Evolutionary conservation across 2,888 invertebrate genomes (phyloP).

Genomic region (Hyposoter dolosus): DNA sequence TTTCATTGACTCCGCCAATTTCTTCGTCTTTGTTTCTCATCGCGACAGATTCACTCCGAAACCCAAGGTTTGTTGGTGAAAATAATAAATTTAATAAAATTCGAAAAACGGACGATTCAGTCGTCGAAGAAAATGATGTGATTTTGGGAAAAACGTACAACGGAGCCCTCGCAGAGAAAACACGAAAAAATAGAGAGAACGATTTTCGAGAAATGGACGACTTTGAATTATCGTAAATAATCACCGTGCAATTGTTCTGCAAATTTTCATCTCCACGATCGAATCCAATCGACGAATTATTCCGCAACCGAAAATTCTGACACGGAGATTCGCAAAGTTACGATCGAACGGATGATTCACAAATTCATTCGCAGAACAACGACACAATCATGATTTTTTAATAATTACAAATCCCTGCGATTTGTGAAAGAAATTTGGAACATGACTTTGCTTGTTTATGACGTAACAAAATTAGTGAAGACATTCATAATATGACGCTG

Average conservation of each 20-base stretch:
- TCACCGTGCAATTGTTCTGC: background rate
- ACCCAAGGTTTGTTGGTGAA: constrained; percentile 47
- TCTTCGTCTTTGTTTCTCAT: constrained; percentile 1
- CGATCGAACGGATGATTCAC: background rate
- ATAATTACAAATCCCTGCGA: constrained; percentile 17
- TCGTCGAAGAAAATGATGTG: background rate
- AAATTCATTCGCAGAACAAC: background rate
- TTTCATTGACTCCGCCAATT: background rate
- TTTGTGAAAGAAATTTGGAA: constrained; percentile 7
- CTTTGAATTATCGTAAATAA: background rate
- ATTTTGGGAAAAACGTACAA: constrained; percentile 10
- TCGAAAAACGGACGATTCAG: constrained; percentile 49
- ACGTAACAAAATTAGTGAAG: constrained; percentile 66
- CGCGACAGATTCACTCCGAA: constrained; percentile 27
- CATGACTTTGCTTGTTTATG: constrained; percentile 38
- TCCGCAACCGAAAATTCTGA: background rate
- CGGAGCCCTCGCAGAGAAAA: constrained; percentile 50
- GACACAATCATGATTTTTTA: background rate
- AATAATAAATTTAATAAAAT: constrained; percentile 73
- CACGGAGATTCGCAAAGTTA: background rate
- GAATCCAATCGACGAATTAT: background rate
- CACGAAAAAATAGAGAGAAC: constrained; percentile 55
- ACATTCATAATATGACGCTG: constrained; percentile 62
- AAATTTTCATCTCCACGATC: background rate
- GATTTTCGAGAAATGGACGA: constrained; percentile 18